Conservation (phyloP, 2,888 invertebrate species). For the Torymus tubicola region DNA sequence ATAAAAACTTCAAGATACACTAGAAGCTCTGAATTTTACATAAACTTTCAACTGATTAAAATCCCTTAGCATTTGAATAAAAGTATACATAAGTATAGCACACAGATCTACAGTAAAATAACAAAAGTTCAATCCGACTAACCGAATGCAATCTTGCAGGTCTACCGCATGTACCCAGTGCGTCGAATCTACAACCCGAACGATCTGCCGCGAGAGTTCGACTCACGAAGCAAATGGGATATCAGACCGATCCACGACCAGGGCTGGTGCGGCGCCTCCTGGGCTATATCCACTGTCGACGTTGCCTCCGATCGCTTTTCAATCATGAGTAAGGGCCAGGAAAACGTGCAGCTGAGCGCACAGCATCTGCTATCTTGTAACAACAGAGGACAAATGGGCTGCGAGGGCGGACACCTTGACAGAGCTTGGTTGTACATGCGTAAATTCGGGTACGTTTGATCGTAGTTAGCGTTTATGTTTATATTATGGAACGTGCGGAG, state of each 20-base stretch:
- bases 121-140: not conserved
- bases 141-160: slow-evolving; percentile 59
- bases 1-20: too few species aligned
- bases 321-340: slow-evolving; percentile 89
- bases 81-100: too few species aligned
- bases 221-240: slow-evolving; percentile 87
- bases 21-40: too few species aligned
- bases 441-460: slow-evolving; percentile 80
- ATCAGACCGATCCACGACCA: slow-evolving; percentile 86
- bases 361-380: slow-evolving; percentile 94
- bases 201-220: slow-evolving; percentile 84
- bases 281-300: slow-evolving; percentile 92
- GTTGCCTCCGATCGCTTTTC: slow-evolving; percentile 90
- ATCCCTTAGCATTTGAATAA: too few species aligned
- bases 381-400: slow-evolving; percentile 86
- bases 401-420: slow-evolving; percentile 92
- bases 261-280: slow-evolving; percentile 91
- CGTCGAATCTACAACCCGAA: slow-evolving; percentile 80
- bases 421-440: slow-evolving; percentile 93
- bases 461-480: too few species aligned
- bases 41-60: too few species aligned
- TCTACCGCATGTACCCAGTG: slow-evolving; percentile 79
- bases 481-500: too few species aligned
- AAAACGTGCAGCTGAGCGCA: slow-evolving; percentile 85
- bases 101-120: too few species aligned